Base-by-base conservation (phyloP, 2,797 vertebrate genomes). In the Sebastes diaconus region DNA sequence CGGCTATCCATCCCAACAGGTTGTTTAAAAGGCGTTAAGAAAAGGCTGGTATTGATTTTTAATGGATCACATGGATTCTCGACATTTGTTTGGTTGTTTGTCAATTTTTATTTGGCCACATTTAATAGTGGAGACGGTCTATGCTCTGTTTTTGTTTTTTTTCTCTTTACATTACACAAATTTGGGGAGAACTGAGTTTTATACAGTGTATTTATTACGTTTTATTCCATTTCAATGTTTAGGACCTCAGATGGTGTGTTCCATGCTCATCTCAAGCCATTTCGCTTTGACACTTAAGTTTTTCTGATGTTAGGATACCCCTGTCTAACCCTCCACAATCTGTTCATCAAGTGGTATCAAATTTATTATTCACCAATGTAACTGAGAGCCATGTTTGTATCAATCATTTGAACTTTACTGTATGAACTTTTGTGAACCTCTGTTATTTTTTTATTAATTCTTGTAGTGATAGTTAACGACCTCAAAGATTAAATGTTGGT, bases 141-240 rank as follows among this genome's bases (percentile, higher is more conserved):
- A 9, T 14, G 2, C 20, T 20, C 50, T 10, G 66, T 52, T 27
- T 36, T 34, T 34, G 10, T 11, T 34, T 36, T 34, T 75, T 58
- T 77, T 80, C 77, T 73, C 42, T 84, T 66, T 66, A 77, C 32
- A 65, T 81, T 39, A 69, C 66, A 68, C n/a, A 4, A 66, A 59
- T 82, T 84, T 39, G 13, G 16, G 8, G 20, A 76, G 22, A 85
- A 50, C n/a, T 77, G 16, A 83, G 74, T 92, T 91, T 93, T 94
- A 90, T 88, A 81, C 79, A 65, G 20, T 87, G 65, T 93, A 92
- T 93, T 92, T 92, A 92, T 92, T 81, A 68, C 6, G 59, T 91
- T 90, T 91, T 90, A 91, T 87, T 90, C 79, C 77, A 84, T 34
- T 60, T 85, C 16, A 42, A 55, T 54, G 10, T 50, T 73, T 25